Evolutionary conservation across 2,888 invertebrate species (phyloP), one percentile per base, ranked within the genome.

Genomic region (Sphaeridia pumilis): DNA sequence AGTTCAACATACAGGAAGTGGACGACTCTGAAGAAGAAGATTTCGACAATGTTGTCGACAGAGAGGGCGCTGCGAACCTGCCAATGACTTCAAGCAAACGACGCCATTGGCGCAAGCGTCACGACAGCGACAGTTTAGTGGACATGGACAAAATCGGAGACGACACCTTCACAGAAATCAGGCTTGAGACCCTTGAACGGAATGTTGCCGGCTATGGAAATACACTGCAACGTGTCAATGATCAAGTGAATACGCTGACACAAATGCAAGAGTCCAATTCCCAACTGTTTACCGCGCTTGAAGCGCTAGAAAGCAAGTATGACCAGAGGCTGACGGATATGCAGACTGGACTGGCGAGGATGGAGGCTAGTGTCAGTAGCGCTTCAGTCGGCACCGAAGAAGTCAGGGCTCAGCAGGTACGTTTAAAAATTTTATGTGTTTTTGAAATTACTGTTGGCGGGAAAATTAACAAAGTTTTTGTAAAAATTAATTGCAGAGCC

Each of bases 351-450:
- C 43, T 62, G 22, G 58, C 56, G 10, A 54, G 52, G 46, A 28
- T 62, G 12, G 62, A 62, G 43, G 56, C 58, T 3, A 49, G 58
- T 4, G 53, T 57, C 26, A 62, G 57, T 41, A 31, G 49, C 3
- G 34, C 52, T 17, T 38, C 44, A 21, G 52, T 58, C 35, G 41
- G 53, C 14, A 59, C 49, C 47, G 60, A 59, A 46, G 60, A 60
- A 28, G 45, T 60, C 14, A 57, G 57, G 49, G 62, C 58, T 48
- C 62, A 62, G 58, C 62, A 60, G 59, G 62, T 62, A n/a, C n/a
- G n/a, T n/a, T n/a, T n/a, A n/a, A n/a, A n/a, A n/a, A n/a, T n/a
- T n/a, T n/a, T n/a, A n/a, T n/a, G n/a, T n/a, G n/a, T 17, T 38
- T 38, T 17, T n/a, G n/a, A n/a, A n/a, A n/a, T n/a, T n/a, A n/a